A percentile compares a stretch with the other conserved stretches of the same genome.
phyloP scores from a whole-genome alignment of 1,140 invertebrate genomes.

The Drosophila pseudoobscura region DNA sequence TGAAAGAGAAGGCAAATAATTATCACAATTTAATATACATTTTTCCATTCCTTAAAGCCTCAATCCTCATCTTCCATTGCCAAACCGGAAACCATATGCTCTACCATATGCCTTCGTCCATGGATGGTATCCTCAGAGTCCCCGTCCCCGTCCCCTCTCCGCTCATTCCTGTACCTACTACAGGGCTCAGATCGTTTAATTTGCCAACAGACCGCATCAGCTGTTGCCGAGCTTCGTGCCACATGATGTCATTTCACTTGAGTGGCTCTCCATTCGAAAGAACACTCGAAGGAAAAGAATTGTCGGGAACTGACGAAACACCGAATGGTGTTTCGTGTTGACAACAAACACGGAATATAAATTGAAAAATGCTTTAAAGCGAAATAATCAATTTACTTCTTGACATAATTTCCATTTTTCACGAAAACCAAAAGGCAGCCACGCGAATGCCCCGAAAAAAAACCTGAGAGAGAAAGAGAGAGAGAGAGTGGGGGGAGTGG shows the following conservation, averaged over 20 bases:
- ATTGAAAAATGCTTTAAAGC: slow-evolving; percentile 83
- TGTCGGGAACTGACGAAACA: slow-evolving; percentile 46
- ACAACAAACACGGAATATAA: slow-evolving; percentile 82
- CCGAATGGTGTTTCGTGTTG: slow-evolving; percentile 73
- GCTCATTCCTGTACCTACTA: neutral
- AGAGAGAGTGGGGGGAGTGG: neutral
- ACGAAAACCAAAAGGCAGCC: slow-evolving; percentile 68
- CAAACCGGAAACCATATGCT: slow-evolving; percentile 69
- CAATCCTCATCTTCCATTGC: slow-evolving; percentile 4
- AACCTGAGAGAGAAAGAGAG: slow-evolving; percentile 22
- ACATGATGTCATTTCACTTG: slow-evolving; percentile 82
- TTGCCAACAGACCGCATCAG: slow-evolving; percentile 56
- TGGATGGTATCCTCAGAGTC: neutral
- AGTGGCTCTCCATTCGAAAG: slow-evolving; percentile 46
- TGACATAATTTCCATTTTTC: slow-evolving; percentile 84
- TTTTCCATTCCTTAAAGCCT: neutral
- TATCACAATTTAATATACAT: neutral
- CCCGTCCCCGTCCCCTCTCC: neutral
- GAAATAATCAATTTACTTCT: slow-evolving; percentile 83
- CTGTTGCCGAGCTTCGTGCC: slow-evolving; percentile 59
- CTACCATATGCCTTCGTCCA: slow-evolving; percentile 5
- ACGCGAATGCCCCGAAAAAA: slow-evolving; percentile 56
- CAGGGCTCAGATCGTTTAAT: slow-evolving; percentile 58
- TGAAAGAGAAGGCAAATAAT: neutral
- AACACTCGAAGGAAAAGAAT: slow-evolving; percentile 24